Base-by-base conservation (phyloP, 2,888 invertebrate species). In the Philereme vetulata region DNA sequence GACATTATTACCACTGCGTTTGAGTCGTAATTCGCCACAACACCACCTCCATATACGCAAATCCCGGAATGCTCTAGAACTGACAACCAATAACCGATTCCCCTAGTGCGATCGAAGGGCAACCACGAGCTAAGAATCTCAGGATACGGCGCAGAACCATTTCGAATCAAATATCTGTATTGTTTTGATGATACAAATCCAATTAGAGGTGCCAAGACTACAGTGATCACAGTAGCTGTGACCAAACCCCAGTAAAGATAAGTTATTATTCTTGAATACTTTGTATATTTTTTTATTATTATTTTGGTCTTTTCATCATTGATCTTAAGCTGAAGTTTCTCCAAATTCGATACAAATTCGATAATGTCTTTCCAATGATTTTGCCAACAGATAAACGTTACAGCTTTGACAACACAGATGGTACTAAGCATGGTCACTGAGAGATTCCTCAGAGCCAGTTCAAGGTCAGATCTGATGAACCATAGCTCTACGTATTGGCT, bases 121-220 rank as follows among this genome's bases (percentile, higher is more conserved):
- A 80, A 65, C 89, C 89, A 90, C 3, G 89, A 87, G 51, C 89
- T 90, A 72, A 90, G 76, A 54, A 90, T 85, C 72, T 90, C 88
- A 44, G 90, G 89, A 72, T 84, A 86, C 2, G 82, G 72, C 4
- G 60, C 32, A 4, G 77, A 71, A 1, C 80, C 84, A 62, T 86
- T 84, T 32, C 52, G 73, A 1, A 82, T 76, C 3, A 70, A 60
- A 9, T 67, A 67, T 21, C 76, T 72, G 32, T 67, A 61, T 3
- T 73, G 71, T 4, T 71, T 21, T 2, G 84, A 81, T 0, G 85
- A 75, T n/a, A 82, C 54, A 57, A 72, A 84, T 6, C 74, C 74
- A 0, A 77, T 69, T 2, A 87, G 58, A 0, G 90, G 90, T n/a
- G 88, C 80, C 4, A 88, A 49, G 43, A 84, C 77, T 0, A 89